Percentiles rank a stretch among this genome's conserved stretches.
Evolutionary conservation across 2,888 invertebrate species (phyloP).

Genomic region (Helobdella robusta): DNA sequence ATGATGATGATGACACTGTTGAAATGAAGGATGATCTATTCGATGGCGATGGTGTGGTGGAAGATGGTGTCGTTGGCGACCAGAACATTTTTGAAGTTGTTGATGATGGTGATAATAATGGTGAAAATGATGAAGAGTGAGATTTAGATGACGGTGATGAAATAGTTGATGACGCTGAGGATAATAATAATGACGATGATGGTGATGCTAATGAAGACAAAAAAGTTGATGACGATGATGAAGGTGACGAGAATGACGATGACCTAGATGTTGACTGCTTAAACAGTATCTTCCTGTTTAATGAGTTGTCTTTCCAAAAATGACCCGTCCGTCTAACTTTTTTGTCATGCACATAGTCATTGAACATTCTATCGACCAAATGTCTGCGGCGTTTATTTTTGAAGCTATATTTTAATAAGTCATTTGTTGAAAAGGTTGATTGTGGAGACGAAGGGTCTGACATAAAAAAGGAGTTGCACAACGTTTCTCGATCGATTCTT

Average conservation of each 20-base stretch:
- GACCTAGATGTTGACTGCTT: too few relatives aligned
- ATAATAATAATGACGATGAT: conserved; percentile 10
- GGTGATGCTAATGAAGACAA: conserved; percentile 8
- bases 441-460: too few relatives aligned
- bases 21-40: not conserved
- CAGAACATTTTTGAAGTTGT: conserved; percentile 12
- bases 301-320: too few relatives aligned
- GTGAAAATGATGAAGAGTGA: conserved; percentile 24
- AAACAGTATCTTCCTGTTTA: too few relatives aligned
- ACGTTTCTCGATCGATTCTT: too few relatives aligned
- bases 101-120: conserved; percentile 25
- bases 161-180: conserved; percentile 17
- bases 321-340: too few relatives aligned
- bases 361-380: too few relatives aligned
- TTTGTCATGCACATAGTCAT: too few relatives aligned
- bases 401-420: too few relatives aligned
- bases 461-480: too few relatives aligned
- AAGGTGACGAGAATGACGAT: conserved; percentile 19
- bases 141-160: conserved; percentile 19
- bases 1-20: not conserved
- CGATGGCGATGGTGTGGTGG: not conserved
- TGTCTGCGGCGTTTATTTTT: too few relatives aligned
- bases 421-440: too few relatives aligned
- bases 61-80: conserved; percentile 8
- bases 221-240: conserved; percentile 9